Conservation (phyloP, 35 echinoderm and acorn worm genomes). For the Ptychodera flava region DNA sequence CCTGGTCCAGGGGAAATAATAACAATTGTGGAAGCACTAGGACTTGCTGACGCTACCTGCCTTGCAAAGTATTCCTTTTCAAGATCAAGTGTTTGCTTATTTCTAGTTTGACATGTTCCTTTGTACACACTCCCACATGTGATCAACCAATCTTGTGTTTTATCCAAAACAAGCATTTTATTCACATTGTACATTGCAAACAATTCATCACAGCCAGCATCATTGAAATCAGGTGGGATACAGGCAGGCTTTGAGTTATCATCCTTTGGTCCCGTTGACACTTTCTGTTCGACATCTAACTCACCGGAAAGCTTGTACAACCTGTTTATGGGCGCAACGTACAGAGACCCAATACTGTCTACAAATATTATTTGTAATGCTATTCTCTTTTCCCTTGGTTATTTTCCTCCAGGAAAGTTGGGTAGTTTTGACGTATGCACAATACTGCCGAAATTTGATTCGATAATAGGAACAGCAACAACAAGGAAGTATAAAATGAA, state of each 20-base stretch:
- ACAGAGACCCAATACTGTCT: constrained; percentile 39
- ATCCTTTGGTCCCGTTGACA: constrained; percentile 43
- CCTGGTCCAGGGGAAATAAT: constrained; percentile 36
- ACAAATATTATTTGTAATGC: constrained; percentile 51
- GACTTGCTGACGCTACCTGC: constrained; percentile 57
- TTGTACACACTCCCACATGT: constrained; percentile 79
- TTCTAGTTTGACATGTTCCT: constrained; percentile 52
- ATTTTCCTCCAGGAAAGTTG: background rate
- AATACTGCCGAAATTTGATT: no score
- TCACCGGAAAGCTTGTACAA: constrained; percentile 62
- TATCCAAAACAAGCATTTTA: constrained; percentile 56
- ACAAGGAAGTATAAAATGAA: no score
- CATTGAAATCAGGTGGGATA: constrained; percentile 32
- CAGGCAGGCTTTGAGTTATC: constrained; percentile 44
- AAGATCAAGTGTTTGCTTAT: constrained; percentile 22
- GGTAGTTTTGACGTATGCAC: background rate
- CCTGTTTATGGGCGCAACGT: constrained; percentile 62
- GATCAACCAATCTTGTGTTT: constrained; percentile 36
- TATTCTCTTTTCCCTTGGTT: background rate
- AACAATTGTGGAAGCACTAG: constrained; percentile 45
- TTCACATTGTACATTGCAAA: constrained; percentile 56
- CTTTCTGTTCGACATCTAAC: constrained; percentile 8
- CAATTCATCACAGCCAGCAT: background rate
- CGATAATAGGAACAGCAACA: no score
- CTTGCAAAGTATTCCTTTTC: constrained; percentile 50